Base-by-base conservation (phyloP, 2,888 invertebrate genomes). In the Caenorhabditis sp. region DNA sequence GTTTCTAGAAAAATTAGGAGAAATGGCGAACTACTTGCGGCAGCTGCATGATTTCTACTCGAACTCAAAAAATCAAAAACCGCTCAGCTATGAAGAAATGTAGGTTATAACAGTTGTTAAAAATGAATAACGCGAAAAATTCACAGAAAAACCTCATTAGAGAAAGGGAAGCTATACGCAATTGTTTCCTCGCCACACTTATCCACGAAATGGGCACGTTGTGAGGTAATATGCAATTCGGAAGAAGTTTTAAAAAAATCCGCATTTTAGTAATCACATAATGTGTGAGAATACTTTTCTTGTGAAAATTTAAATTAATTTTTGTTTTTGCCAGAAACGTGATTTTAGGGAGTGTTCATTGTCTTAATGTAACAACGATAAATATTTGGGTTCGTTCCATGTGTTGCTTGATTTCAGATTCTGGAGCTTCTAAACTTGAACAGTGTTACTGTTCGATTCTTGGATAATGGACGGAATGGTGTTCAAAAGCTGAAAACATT, bases 1-100 rank as follows among this genome's bases (percentile, higher is more conserved):
- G 72, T 62, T 72, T 5, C 47, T 64, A 28, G 56, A 72, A 2
- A 55, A 64, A 18, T 13, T 61, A 6, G 13, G 24, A 6, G 20
- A 32, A 11, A 35, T 47, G 6, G 26, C 18, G 6, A 32, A 13
- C 13, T 47, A 35, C 15, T 56, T 56, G 47, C 3, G 5, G n/a
- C n/a, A 8, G 0, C 18, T 72, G 2, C 44, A 72, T 11, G 56
- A 72, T 56, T 72, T 72, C 24, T 72, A 72, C 15, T 64, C 56
- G 32, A 11, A 32, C 15, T 1, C 32, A 0, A 47, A 64, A 20
- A 72, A 72, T 64, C 72, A 72, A 20, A 20, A 62, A 13, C 72
- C 72, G 0, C 15, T 72, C 37, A 62, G 62, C 2, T 22, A 20
- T 6, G 72, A 72, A 15, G 72, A 72, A 56, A 64, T 72, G 72